Percentiles rank a stretch among this genome's conserved stretches.
Conservation (phyloP, 2,888 invertebrate species). For the Acrobasis repandana region DNA sequence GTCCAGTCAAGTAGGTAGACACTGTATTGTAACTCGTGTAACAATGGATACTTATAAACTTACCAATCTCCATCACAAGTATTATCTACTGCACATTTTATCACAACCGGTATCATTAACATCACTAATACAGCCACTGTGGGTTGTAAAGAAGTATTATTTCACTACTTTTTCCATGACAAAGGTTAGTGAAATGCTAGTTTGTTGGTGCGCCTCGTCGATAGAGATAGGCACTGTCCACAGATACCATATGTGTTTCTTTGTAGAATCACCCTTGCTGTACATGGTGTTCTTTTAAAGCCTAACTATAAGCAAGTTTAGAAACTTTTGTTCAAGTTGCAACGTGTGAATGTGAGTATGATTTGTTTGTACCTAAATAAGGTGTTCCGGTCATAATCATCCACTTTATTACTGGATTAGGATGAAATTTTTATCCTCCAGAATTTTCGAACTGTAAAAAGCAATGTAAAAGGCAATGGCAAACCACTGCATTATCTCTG, state of each 20-base stretch:
- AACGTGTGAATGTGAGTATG: too few relatives aligned
- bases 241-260: conserved; percentile 15
- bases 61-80: conserved; percentile 58
- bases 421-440: too few relatives aligned
- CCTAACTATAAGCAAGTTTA: too few relatives aligned
- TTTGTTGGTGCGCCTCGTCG: conserved; percentile 1
- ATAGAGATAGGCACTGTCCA: conserved; percentile 12
- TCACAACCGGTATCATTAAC: conserved; percentile 27
- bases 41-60: conserved; percentile 32
- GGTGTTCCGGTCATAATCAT: too few relatives aligned
- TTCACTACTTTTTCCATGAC: background rate
- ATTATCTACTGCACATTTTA: conserved; percentile 48
- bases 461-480: too few relatives aligned
- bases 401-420: too few relatives aligned
- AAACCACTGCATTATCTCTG: too few relatives aligned
- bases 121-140: background rate
- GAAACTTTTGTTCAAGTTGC: too few relatives aligned
- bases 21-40: background rate
- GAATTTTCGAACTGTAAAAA: too few relatives aligned
- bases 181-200: background rate
- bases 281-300: conserved; percentile 7
- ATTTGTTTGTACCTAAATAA: too few relatives aligned
- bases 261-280: conserved; percentile 9
- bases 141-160: background rate
- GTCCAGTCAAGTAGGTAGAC: too few relatives aligned